A percentile compares a stretch with the other conserved stretches of the same genome.
phyloP scores from a whole-genome alignment of 2,888 invertebrate genomes.

The Brachynemurus nebulosus region DNA sequence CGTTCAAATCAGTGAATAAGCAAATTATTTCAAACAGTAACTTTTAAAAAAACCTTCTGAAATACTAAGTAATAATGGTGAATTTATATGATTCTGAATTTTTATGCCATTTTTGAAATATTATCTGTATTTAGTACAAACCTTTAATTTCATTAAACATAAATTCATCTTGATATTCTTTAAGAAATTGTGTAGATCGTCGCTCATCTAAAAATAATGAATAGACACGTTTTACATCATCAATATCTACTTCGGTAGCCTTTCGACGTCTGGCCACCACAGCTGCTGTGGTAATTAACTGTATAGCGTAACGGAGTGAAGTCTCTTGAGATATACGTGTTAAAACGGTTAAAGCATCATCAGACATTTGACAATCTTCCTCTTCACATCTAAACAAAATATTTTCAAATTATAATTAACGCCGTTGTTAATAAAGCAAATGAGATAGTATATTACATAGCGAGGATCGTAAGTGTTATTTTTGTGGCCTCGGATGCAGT shows the following conservation, averaged over 20 bases:
- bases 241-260: slow-evolving; percentile 67
- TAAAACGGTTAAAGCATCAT: slow-evolving; percentile 78
- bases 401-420: no score
- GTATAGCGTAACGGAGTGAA: slow-evolving; percentile 91
- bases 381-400: slow-evolving; percentile 70
- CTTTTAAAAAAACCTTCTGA: no score
- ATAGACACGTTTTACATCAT: slow-evolving; percentile 92
- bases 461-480: no score
- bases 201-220: slow-evolving; percentile 88
- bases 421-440: slow-evolving; percentile 14
- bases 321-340: slow-evolving; percentile 89
- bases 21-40: no score
- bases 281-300: slow-evolving; percentile 89
- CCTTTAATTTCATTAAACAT: slow-evolving; percentile 62
- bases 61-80: no score
- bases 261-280: slow-evolving; percentile 87
- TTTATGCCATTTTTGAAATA: no score
- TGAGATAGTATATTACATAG: no score
- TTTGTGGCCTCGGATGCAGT: no score
- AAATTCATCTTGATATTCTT: slow-evolving; percentile 91
- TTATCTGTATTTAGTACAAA: no score
- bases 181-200: slow-evolving; percentile 83
- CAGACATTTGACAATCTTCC: slow-evolving; percentile 91
- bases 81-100: no score
- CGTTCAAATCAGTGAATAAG: no score